Evolutionary conservation across 2,113 vertebrate species (phyloP).

Genomic region (Aspidoscelis tigris): DNA sequence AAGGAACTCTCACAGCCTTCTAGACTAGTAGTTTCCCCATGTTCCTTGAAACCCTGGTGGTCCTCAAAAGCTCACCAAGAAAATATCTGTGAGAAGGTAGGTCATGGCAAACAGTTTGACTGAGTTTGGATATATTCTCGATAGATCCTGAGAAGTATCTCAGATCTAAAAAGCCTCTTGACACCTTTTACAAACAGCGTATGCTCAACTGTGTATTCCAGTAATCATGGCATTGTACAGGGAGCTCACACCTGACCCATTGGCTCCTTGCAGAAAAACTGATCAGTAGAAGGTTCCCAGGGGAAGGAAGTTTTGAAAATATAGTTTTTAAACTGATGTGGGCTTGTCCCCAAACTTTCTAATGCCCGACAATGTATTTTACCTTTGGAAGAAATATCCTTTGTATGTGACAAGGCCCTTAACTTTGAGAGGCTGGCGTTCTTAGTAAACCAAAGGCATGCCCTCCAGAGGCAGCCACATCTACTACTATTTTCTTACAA

Average conservation of each 20-base stretch:
- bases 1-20: neutral
- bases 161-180: neutral
- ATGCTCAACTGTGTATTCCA: neutral
- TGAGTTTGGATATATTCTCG: neutral
- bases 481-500: neutral
- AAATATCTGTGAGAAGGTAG: neutral
- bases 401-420: neutral
- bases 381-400: neutral
- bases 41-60: neutral
- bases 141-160: neutral
- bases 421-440: neutral
- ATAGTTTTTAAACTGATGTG: neutral
- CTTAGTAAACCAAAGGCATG: neutral
- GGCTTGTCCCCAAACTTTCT: neutral
- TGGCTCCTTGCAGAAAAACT: neutral
- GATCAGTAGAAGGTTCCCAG: neutral
- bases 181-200: neutral
- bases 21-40: neutral
- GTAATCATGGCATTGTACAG: neutral
- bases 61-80: neutral
- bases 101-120: neutral
- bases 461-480: neutral
- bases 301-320: neutral
- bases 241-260: no score
- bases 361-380: neutral